Evolutionary conservation across 1,140 invertebrate species (phyloP).

Genomic region (Drosophila cardini): DNA sequence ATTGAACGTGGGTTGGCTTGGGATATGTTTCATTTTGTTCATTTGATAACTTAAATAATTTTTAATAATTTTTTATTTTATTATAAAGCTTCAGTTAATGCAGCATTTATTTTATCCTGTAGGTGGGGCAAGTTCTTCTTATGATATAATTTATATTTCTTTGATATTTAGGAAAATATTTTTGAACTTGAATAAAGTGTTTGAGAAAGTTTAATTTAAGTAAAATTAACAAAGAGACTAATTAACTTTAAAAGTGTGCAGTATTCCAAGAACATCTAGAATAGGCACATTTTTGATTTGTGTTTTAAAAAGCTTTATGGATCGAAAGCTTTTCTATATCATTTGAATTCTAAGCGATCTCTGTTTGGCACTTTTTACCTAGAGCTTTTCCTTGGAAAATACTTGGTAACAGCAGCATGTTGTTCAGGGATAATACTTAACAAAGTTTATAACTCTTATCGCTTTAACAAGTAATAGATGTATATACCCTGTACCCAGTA

Average conservation of each 20-base stretch:
- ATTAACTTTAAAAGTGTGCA: constrained; percentile 70
- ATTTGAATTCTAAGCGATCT: constrained; percentile 14
- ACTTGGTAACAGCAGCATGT: constrained; percentile 1
- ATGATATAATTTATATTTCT: constrained; percentile 29
- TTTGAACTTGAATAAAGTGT: constrained; percentile 7
- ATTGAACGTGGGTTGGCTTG: constrained; percentile 54
- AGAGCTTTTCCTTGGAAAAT: neutral
- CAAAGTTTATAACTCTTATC: neutral
- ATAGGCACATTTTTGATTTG: constrained; percentile 63
- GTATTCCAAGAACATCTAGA: constrained; percentile 62
- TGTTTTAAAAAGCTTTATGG: constrained; percentile 60
- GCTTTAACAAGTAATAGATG: constrained; percentile 1
- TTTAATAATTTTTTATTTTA: constrained; percentile 1
- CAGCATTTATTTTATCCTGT: constrained; percentile 33
- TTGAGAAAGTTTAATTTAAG: constrained; percentile 13
- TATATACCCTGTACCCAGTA: constrained; percentile 13
- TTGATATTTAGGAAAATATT: constrained; percentile 48
- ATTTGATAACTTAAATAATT: too few species aligned
- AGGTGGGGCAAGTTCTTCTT: constrained; percentile 57
- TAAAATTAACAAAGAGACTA: constrained; percentile 58
- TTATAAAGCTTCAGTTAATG: constrained; percentile 44
- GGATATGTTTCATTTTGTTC: constrained; percentile 63
- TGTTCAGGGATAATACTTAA: neutral
- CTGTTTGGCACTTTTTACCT: constrained; percentile 28
- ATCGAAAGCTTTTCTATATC: constrained; percentile 1